These are phyloP conservation scores for Etheostoma nigrum DNA, from an alignment of 2,797 vertebrate genomes.

Conservation along the genomic window DNA sequence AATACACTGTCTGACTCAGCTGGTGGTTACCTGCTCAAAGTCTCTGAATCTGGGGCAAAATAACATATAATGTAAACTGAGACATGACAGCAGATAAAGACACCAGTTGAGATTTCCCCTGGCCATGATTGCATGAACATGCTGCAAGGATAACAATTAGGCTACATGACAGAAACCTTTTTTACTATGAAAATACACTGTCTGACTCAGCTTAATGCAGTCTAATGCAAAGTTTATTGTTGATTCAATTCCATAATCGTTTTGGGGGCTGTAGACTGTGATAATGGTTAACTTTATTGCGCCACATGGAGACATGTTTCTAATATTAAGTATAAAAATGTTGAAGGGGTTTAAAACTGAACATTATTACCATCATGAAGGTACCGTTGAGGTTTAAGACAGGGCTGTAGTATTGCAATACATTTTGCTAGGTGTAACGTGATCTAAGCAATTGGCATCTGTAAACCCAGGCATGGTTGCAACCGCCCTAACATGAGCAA, in stretches of 20 bases:
- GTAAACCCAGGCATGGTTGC: not conserved
- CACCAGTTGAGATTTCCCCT: not conserved
- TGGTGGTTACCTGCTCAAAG: constrained; percentile 71
- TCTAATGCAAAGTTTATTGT: not conserved
- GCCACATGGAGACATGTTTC: not conserved
- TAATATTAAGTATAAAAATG: not conserved
- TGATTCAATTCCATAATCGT: not conserved
- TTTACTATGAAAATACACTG: not conserved
- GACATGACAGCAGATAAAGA: not conserved
- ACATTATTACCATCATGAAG: not conserved
- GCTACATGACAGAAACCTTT: not conserved
- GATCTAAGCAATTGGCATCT: not conserved
- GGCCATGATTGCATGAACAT: not conserved
- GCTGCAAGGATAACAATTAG: not conserved
- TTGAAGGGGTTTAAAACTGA: not conserved
- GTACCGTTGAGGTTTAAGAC: too few relatives aligned
- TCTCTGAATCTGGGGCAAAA: constrained; percentile 14
- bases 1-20: not conserved
- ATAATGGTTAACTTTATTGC: not conserved
- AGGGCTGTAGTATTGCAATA: too few relatives aligned
- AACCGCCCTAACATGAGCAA: not conserved
- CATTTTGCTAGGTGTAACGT: not conserved
- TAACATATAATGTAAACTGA: not conserved
- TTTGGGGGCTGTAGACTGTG: constrained; percentile 1
- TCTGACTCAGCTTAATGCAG: too few relatives aligned